Evolutionary conservation across 64 coral and sea anemone species (phyloP).

Genomic region (Stylophora pistillata): DNA sequence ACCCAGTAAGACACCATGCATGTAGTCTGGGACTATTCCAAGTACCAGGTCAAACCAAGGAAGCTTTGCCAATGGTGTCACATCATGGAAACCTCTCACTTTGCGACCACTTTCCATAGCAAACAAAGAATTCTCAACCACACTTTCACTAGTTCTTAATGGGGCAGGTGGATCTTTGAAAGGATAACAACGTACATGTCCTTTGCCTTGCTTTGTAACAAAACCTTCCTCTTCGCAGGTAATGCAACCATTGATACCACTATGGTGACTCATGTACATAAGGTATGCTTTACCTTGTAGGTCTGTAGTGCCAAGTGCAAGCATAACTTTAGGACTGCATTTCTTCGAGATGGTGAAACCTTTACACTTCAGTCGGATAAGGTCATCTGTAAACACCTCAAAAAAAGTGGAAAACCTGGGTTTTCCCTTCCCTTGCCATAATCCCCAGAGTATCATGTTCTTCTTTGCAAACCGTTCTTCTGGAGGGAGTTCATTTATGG

Average conservation of each 20-base stretch:
- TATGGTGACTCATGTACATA: slow-evolving; percentile 53
- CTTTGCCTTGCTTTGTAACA: slow-evolving; percentile 43
- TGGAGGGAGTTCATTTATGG: no score
- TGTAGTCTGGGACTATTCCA: slow-evolving; percentile 68
- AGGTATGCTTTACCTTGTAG: slow-evolving; percentile 48
- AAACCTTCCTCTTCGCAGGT: slow-evolving; percentile 58
- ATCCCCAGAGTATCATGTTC: no score
- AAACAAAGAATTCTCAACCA: slow-evolving; percentile 15
- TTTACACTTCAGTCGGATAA: slow-evolving; percentile 3
- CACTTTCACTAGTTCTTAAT: slow-evolving; percentile 26
- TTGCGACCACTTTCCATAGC: no score
- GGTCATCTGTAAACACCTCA: slow-evolving; percentile 32
- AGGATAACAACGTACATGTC: slow-evolving; percentile 47
- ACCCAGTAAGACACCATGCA: slow-evolving; percentile 59
- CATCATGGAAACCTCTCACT: slow-evolving; percentile 11
- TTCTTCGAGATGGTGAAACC: not conserved
- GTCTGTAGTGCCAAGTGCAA: slow-evolving; percentile 15
- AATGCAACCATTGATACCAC: slow-evolving; percentile 43
- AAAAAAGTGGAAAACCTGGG: slow-evolving; percentile 1
- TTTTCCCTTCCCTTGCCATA: slow-evolving; percentile 15
- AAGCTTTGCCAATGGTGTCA: slow-evolving; percentile 30
- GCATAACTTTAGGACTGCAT: slow-evolving; percentile 10
- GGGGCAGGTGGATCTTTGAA: slow-evolving; percentile 42
- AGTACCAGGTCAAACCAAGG: slow-evolving; percentile 56
- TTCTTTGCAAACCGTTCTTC: no score